Evolutionary conservation across 2,888 invertebrate species (phyloP).

Genomic region (Pandemis heparana): DNA sequence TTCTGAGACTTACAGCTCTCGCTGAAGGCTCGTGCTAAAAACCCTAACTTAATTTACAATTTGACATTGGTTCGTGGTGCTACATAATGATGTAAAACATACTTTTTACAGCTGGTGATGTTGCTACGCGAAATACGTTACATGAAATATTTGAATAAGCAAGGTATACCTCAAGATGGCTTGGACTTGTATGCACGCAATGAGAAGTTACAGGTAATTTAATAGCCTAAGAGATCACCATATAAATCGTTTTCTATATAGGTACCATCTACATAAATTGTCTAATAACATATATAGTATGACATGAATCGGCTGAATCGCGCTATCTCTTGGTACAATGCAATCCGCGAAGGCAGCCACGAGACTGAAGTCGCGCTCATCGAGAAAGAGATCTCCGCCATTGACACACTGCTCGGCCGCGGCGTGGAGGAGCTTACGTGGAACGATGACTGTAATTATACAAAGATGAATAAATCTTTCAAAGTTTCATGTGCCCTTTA

Average conservation of each 20-base stretch:
- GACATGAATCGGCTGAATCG: conserved; percentile 85
- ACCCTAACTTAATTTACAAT: too few relatives aligned
- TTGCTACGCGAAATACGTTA: conserved; percentile 93
- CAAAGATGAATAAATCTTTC: background rate
- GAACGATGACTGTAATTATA: conserved; percentile 89
- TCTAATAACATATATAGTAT: conserved; percentile 62
- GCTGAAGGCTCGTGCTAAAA: too few relatives aligned
- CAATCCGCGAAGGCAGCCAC: conserved; percentile 89
- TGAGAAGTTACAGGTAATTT: conserved; percentile 87
- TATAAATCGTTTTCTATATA: background rate
- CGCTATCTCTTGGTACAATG: conserved; percentile 93
- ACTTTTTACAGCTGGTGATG: conserved; percentile 85
- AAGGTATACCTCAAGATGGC: conserved; percentile 87
- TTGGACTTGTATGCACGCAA: conserved; percentile 88
- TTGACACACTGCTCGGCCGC: conserved; percentile 89
- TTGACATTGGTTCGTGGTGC: too few relatives aligned
- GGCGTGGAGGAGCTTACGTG: conserved; percentile 91
- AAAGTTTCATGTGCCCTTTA: background rate
- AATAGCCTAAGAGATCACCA: too few relatives aligned
- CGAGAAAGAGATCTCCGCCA: conserved; percentile 89
- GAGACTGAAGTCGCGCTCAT: conserved; percentile 92
- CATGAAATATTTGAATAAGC: conserved; percentile 88
- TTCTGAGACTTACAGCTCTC: too few relatives aligned
- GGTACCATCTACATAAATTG: background rate
- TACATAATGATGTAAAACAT: too few relatives aligned